Conservation (phyloP, 2,888 invertebrate genomes). For the Fissipunctia ypsillon region DNA sequence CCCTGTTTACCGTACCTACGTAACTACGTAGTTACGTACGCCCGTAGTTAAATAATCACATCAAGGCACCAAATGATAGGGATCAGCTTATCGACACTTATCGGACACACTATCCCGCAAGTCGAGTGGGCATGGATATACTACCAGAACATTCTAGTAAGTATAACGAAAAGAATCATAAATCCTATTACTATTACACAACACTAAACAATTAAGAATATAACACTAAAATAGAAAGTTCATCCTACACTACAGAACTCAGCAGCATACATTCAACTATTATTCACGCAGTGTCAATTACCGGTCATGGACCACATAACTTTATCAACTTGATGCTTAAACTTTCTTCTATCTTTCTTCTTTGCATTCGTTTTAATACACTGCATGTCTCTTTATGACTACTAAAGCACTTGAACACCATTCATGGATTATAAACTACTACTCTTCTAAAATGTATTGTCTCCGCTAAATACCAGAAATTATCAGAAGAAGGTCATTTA, state of each 20-base stretch:
- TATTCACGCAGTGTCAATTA: conserved; percentile 8
- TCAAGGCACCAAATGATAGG: background rate
- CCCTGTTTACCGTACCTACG: background rate
- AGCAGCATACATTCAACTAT: conserved; percentile 12
- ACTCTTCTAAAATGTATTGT: background rate
- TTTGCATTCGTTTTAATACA: conserved; percentile 1
- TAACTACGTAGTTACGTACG: background rate
- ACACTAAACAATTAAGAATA: background rate
- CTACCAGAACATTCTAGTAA: conserved; percentile 10
- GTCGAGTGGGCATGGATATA: background rate
- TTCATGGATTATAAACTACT: background rate
- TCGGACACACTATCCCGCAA: background rate
- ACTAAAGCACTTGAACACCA: background rate
- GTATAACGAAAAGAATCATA: background rate
- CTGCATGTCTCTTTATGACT: background rate
- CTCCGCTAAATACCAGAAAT: conserved; percentile 8
- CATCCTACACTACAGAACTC: conserved; percentile 1
- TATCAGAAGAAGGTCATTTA: conserved; percentile 66
- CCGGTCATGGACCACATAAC: conserved; percentile 11
- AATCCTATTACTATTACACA: background rate
- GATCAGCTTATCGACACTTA: conserved; percentile 1
- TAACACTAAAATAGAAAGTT: conserved; percentile 1
- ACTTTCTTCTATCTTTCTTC: conserved; percentile 24
- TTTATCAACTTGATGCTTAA: conserved; percentile 21
- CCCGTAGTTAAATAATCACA: background rate